Evolutionary conservation across 2,888 invertebrate species (phyloP), one percentile per base, ranked within the genome.

Genomic region (Cephus spinipes): DNA sequence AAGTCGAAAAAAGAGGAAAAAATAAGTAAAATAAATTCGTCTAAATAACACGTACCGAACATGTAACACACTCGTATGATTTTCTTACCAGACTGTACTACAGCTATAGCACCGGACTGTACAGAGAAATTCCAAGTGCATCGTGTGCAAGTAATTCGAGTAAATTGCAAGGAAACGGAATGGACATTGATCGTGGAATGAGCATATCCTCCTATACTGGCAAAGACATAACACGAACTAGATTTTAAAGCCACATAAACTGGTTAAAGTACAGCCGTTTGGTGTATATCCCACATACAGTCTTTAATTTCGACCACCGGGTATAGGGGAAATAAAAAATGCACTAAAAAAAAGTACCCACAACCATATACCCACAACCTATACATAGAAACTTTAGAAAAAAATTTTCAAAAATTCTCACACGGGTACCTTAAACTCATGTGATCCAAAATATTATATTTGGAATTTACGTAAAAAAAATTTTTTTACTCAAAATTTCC

Each of bases 151-250:
- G 32, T 31, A 71, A 71, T 55, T 23, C 55, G 55, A 12, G 31
- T 15, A 31, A 32, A 71, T 31, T 71, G 71, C 71, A 31, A 71
- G 71, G 12, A 71, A 71, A 32, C 31, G 31, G 31, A 32, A 71
- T 15, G 71, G 71, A 23, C 71, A 71, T 71, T 71, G 71, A 71
- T 71, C 71, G 71, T 31, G 31, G 31, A 32, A 31, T 12, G 31
- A 71, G 31, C 30, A 12, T 32, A 12, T 12, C 31, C 12, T 71
- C 31, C 23, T 55, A 55, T 55, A 55, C 55, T 15, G 23, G 71
- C 71, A 32, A 71, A 71, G 71, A 31, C 71, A 71, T 71, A 71
- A 71, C 15, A 71, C 71, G 71, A 71, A 71, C 71, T 32, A 55
- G 55, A 55, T 23, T 55, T 55, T 55, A 23, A 55, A 55, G 55